A percentile compares a stretch with the other conserved stretches of the same genome.
Evolutionary conservation across 2,797 vertebrate genomes (phyloP).

Genomic region (Potorous gilbertii): DNA sequence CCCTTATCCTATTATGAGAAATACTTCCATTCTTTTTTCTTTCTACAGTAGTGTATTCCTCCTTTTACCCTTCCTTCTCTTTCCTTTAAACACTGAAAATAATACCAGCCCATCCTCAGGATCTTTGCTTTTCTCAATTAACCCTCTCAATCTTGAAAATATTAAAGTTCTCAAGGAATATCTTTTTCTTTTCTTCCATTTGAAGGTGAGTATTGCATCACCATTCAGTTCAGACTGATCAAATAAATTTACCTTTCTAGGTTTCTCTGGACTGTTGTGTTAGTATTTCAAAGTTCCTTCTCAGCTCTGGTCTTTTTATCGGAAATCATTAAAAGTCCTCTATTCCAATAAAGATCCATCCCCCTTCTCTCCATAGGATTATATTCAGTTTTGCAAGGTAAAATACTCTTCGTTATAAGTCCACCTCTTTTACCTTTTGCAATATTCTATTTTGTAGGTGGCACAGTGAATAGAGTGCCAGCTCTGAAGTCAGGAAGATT

Average conservation of each 20-base stretch:
- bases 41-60: neutral
- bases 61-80: neutral
- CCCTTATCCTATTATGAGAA: neutral
- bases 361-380: neutral
- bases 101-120: neutral
- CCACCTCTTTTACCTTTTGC: neutral
- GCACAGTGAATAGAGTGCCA: neutral
- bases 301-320: neutral
- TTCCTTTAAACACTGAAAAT: neutral
- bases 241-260: neutral
- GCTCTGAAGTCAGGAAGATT: neutral
- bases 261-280: neutral
- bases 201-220: neutral
- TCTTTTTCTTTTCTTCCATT: neutral
- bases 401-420: neutral
- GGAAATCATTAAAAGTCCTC: neutral
- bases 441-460: neutral
- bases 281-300: neutral
- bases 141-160: neutral
- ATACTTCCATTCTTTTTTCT: neutral
- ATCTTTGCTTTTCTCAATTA: neutral
- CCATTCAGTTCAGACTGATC: neutral
- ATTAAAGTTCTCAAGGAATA: neutral
- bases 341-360: neutral
- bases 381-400: neutral